Conservation (phyloP, 2,113 vertebrate species). For the Syrmaticus mikado region DNA sequence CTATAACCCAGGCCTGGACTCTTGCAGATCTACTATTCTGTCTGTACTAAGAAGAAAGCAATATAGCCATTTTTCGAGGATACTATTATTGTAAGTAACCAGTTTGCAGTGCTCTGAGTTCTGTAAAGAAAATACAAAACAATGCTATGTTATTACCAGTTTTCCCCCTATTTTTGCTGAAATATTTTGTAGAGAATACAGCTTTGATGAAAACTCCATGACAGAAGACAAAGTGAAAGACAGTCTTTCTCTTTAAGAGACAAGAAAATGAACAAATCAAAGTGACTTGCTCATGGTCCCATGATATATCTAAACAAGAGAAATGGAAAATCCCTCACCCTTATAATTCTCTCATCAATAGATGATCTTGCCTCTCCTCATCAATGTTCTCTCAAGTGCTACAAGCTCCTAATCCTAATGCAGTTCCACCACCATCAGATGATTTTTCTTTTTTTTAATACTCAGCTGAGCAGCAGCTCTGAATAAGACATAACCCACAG, state of each 20-base stretch:
- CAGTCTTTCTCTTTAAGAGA: not conserved
- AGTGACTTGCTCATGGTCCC: not conserved
- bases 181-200: not conserved
- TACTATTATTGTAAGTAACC: not conserved
- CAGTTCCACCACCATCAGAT: not conserved
- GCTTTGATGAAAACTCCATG: not conserved
- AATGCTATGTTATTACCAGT: not conserved
- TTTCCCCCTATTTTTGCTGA: not conserved
- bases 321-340: not conserved
- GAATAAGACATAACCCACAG: conserved; percentile 26
- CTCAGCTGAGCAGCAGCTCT: not conserved
- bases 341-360: not conserved
- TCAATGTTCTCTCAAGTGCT: not conserved
- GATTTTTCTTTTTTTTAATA: not conserved
- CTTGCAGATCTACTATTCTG: not conserved
- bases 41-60: not conserved
- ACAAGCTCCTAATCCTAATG: not conserved
- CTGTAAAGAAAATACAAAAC: not conserved
- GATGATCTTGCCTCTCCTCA: not conserved
- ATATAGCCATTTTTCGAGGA: not conserved
- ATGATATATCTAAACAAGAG: not conserved
- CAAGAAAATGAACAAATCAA: not conserved
- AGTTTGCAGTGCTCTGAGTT: not conserved
- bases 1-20: not conserved
- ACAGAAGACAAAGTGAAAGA: not conserved